Conservation (phyloP, 2,797 vertebrate genomes). For the Gymnodraco acuticeps region DNA sequence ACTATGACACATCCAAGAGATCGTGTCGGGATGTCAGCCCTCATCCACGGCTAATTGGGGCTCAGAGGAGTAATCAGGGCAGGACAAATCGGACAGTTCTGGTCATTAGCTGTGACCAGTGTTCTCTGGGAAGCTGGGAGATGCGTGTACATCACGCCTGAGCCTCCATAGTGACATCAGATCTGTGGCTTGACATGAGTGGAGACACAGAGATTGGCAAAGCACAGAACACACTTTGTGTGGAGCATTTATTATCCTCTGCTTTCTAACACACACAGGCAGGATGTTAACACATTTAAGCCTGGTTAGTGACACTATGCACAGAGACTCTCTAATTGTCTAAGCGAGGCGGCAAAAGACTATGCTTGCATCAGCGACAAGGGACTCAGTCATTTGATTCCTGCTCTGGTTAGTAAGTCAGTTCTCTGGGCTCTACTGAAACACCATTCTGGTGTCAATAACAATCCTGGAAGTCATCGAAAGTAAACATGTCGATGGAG, state of each 20-base stretch:
- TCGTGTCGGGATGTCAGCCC: conserved; percentile 91
- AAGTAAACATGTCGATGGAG: conserved; percentile 68
- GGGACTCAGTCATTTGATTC: conserved; percentile 21
- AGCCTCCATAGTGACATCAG: conserved; percentile 63
- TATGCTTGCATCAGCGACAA: conserved; percentile 11
- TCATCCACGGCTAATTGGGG: conserved; percentile 92
- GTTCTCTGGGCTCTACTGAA: conserved; percentile 16
- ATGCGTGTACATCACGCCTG: conserved; percentile 52
- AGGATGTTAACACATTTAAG: conserved; percentile 55
- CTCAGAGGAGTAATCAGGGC: conserved; percentile 96
- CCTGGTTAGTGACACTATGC: conserved; percentile 25
- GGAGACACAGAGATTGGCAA: conserved; percentile 47
- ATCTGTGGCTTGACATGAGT: conserved; percentile 53
- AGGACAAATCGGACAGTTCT: conserved; percentile 95
- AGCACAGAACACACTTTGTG: conserved; percentile 36
- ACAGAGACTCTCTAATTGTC: conserved; percentile 35
- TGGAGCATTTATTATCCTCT: conserved; percentile 49
- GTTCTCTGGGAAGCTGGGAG: conserved; percentile 78
- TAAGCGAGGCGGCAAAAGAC: conserved; percentile 22
- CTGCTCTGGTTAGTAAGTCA: not conserved
- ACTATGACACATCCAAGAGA: conserved; percentile 88
- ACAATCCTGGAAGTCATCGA: conserved; percentile 64
- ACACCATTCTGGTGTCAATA: conserved; percentile 62
- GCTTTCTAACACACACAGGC: conserved; percentile 39
- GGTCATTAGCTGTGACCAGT: conserved; percentile 91